A percentile compares a stretch with the other conserved stretches of the same genome.
Evolutionary conservation across 2,797 vertebrate species (phyloP).

Genomic region (Labroides dimidiatus): DNA sequence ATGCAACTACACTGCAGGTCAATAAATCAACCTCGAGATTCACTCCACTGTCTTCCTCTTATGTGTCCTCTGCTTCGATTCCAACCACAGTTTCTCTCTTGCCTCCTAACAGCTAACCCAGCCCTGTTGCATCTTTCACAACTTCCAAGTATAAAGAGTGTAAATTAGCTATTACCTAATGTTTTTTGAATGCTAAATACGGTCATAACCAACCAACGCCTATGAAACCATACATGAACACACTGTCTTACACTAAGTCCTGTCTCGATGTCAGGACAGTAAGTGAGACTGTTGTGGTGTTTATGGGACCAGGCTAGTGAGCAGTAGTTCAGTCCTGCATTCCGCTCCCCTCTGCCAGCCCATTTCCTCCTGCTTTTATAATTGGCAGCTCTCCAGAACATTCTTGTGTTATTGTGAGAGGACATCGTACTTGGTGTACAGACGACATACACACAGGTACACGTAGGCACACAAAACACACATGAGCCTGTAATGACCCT

Average conservation of each 20-base stretch:
- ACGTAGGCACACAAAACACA: conserved; percentile 1
- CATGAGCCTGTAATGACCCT: conserved; percentile 4
- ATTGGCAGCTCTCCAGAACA: conserved; percentile 63
- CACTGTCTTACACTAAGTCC: not conserved
- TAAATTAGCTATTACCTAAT: not conserved
- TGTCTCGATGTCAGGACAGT: not conserved
- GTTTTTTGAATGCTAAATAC: not conserved
- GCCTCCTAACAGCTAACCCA: not conserved
- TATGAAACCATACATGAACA: not conserved
- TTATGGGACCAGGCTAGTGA: not conserved
- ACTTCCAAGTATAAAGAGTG: conserved; percentile 10
- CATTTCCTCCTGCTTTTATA: conserved; percentile 52
- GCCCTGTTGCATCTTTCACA: conserved; percentile 11
- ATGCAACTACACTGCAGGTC: conserved; percentile 26
- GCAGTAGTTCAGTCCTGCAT: conserved; percentile 53
- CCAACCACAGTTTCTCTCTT: conserved; percentile 3
- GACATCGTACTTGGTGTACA: conserved; percentile 5
- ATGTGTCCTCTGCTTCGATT: conserved; percentile 6
- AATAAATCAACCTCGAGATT: conserved; percentile 27
- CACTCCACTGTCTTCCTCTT: not conserved
- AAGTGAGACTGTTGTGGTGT: conserved; percentile 13
- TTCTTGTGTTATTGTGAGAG: conserved; percentile 65
- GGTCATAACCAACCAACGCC: conserved; percentile 13
- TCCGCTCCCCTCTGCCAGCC: conserved; percentile 29
- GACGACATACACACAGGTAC: conserved; percentile 7